Evolutionary conservation across 2,797 vertebrate species (phyloP), one percentile per base, ranked within the genome.

Genomic region (Gorsachius magnificus): DNA sequence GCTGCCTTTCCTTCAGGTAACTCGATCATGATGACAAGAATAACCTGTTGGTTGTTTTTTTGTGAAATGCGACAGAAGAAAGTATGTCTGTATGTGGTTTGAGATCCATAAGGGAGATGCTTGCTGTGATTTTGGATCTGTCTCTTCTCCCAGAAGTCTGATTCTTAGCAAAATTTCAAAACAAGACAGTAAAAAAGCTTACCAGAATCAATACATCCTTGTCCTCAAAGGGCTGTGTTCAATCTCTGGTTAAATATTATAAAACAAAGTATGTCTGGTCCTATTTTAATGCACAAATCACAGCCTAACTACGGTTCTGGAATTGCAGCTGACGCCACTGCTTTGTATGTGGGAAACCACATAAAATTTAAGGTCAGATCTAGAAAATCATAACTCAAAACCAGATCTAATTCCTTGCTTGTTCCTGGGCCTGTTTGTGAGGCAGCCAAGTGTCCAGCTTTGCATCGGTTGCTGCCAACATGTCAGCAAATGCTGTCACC

Each of bases 151-250:
- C 56, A 74, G 17, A 83, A 83, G 66, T 51, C 82, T 48, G 31
- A 66, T 56, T 94, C 65, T 60, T 88, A 88, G 78, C 89, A 91
- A 93, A 91, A 63, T 18, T 66, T 94, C 90, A 95, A 95, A 94
- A 93, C 51, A 87, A 83, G 57, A 63, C 22, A 76, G 60, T 82
- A 53, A 77, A 95, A 95, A 89, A 68, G 51, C 63, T 80, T 87
- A 94, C 63, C 38, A 94, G 58, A 87, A 95, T 95, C 91, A 95
- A 93, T 92, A 90, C 3, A 4, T 53, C 29, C 58, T 94, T 83
- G 88, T 91, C 85, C 88, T 93, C 74, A 84, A 68, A 92, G 57
- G 33, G 10, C 83, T 87, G 63, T 9, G 4, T 64, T 95, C 86
- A 79, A 58, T 74, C 78, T 83, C 74, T 85, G 45, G 64, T 93